A percentile compares a stretch with the other conserved stretches of the same genome.
Conservation (phyloP, 2,888 invertebrate species). For the Aproaerema taeniolella region DNA sequence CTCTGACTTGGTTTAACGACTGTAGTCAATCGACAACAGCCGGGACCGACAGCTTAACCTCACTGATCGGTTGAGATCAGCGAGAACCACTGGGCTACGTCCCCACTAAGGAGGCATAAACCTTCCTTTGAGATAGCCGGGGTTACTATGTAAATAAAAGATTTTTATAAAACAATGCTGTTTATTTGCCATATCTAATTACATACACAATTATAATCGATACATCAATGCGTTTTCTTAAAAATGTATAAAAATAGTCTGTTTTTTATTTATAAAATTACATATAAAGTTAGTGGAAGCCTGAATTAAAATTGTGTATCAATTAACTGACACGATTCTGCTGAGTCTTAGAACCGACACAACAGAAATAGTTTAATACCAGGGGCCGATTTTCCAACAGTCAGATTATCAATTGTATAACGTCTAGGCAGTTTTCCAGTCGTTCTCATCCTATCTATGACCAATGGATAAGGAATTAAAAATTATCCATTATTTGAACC, state of each 20-base stretch:
- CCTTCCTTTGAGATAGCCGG: neutral
- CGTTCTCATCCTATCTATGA: no score
- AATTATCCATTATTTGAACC: no score
- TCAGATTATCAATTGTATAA: no score
- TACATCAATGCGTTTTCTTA: conserved; percentile 40
- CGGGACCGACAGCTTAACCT: no score
- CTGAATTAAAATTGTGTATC: conserved; percentile 69
- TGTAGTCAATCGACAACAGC: no score
- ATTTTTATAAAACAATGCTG: conserved; percentile 27
- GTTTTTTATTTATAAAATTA: conserved; percentile 3
- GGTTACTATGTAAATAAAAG: neutral
- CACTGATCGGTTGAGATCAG: no score
- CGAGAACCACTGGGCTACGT: no score
- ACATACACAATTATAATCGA: conserved; percentile 71
- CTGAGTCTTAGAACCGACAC: conserved; percentile 65
- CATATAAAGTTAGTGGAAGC: conserved; percentile 25
- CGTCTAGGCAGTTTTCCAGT: no score
- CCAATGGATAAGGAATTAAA: no score
- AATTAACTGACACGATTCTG: conserved; percentile 46
- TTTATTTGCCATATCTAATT: conserved; percentile 70
- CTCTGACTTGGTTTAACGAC: no score
- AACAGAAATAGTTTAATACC: conserved; percentile 31
- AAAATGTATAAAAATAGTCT: conserved; percentile 15
- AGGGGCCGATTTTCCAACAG: no score
- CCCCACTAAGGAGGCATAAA: no score